These are phyloP conservation scores for Argyra leucocephala DNA, from an alignment of 2,888 invertebrate species.

Conservation along the genomic window DNA sequence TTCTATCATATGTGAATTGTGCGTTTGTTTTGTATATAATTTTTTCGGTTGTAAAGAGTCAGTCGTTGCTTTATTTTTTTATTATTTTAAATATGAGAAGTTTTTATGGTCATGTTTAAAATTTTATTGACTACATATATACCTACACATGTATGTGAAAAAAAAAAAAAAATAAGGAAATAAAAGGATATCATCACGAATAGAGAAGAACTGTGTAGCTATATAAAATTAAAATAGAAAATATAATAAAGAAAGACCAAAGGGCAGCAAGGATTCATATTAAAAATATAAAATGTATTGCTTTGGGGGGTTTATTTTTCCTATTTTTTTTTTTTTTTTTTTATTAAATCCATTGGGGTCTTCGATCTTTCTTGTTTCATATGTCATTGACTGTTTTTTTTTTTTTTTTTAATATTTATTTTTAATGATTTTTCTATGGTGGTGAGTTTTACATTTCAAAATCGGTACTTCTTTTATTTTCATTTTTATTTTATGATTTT, in stretches of 20 bases:
- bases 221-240: neutral
- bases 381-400: neutral
- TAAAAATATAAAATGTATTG: neutral
- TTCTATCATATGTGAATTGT: no score
- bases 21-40: no score
- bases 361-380: neutral
- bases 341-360: no score
- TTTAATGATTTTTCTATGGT: no score
- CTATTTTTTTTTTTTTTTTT: neutral
- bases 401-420: neutral
- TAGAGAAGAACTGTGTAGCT: neutral
- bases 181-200: neutral
- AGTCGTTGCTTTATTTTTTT: no score
- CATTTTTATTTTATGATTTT: no score
- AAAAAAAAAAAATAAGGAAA: neutral
- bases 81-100: no score
- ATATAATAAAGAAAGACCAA: neutral
- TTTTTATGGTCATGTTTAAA: no score
- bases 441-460: no score
- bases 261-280: neutral
- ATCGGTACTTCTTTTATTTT: no score
- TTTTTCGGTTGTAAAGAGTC: no score
- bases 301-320: no score
- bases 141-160: neutral
- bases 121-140: neutral